Conservation (phyloP, 2,888 invertebrate species). For the Andrena minutula region DNA sequence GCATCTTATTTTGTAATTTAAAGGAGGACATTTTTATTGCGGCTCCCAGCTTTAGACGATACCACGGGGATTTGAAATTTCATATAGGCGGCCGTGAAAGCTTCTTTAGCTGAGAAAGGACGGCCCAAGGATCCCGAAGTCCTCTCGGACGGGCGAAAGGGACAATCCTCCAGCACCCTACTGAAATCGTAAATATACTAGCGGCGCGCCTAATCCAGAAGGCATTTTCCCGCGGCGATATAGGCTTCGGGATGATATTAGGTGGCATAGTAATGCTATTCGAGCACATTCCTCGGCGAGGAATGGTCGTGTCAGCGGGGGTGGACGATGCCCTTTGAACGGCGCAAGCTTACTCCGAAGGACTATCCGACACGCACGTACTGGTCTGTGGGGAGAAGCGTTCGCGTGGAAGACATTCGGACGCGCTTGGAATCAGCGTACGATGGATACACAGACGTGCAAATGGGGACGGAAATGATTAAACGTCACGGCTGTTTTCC, state of each 20-base stretch:
- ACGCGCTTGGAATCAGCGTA: not conserved
- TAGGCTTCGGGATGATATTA: slow-evolving; percentile 57
- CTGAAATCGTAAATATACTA: slow-evolving; percentile 64
- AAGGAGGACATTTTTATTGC: slow-evolving; percentile 13
- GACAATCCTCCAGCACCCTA: slow-evolving; percentile 30
- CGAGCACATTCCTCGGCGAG: slow-evolving; percentile 29
- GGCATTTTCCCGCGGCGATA: slow-evolving; percentile 34
- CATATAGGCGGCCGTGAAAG: slow-evolving; percentile 28
- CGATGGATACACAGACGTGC: not conserved
- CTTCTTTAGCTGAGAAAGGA: slow-evolving; percentile 23
- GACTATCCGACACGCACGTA: slow-evolving; percentile 16
- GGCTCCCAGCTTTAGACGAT: slow-evolving; percentile 4
- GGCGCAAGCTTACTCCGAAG: slow-evolving; percentile 20
- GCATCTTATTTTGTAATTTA: not conserved
- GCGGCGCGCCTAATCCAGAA: slow-evolving; percentile 50
- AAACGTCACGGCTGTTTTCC: slow-evolving; percentile 14
- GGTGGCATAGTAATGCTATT: slow-evolving; percentile 42
- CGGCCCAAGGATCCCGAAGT: not conserved
- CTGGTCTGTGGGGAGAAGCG: not conserved
- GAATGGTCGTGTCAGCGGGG: slow-evolving; percentile 35
- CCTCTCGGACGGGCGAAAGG: not conserved
- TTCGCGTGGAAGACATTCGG: not conserved
- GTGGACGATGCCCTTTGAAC: slow-evolving; percentile 11
- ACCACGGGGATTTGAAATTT: slow-evolving; percentile 24
- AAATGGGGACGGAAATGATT: slow-evolving; percentile 31